phyloP scores from a whole-genome alignment of 2,113 vertebrate species.

The Boleophthalmus pectinirostris region DNA sequence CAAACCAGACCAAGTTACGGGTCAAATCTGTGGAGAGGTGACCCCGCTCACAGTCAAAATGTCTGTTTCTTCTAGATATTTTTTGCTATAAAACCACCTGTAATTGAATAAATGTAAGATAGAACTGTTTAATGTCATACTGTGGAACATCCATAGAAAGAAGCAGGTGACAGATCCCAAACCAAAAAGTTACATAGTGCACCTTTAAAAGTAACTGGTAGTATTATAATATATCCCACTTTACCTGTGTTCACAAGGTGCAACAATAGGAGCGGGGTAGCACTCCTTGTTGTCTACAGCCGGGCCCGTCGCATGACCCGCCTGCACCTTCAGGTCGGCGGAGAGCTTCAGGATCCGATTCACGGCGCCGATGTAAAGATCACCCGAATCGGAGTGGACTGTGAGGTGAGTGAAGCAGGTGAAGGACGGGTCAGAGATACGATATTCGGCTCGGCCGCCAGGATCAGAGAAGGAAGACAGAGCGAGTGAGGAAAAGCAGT shows the following conservation, averaged over 20 bases:
- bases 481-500: slow-evolving; percentile 31
- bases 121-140: too few relatives aligned
- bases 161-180: too few relatives aligned
- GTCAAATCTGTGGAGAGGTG: too few relatives aligned
- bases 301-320: slow-evolving; percentile 85
- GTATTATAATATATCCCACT: too few relatives aligned
- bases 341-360: slow-evolving; percentile 87
- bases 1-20: too few relatives aligned
- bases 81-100: too few relatives aligned
- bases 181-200: too few relatives aligned
- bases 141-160: too few relatives aligned
- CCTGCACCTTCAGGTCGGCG: slow-evolving; percentile 82
- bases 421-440: slow-evolving; percentile 79
- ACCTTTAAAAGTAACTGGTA: too few relatives aligned
- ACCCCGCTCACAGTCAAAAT: too few relatives aligned
- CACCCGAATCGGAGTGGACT: slow-evolving; percentile 83
- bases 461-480: neutral
- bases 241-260: slow-evolving; percentile 79
- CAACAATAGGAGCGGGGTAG: slow-evolving; percentile 87
- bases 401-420: slow-evolving; percentile 87
- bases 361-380: slow-evolving; percentile 86
- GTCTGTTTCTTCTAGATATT: too few relatives aligned
- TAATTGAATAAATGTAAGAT: too few relatives aligned
- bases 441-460: slow-evolving; percentile 52
- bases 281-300: slow-evolving; percentile 86